phyloP scores from a whole-genome alignment of 2,797 vertebrate genomes.

The Artibeus jamaicensis region DNA sequence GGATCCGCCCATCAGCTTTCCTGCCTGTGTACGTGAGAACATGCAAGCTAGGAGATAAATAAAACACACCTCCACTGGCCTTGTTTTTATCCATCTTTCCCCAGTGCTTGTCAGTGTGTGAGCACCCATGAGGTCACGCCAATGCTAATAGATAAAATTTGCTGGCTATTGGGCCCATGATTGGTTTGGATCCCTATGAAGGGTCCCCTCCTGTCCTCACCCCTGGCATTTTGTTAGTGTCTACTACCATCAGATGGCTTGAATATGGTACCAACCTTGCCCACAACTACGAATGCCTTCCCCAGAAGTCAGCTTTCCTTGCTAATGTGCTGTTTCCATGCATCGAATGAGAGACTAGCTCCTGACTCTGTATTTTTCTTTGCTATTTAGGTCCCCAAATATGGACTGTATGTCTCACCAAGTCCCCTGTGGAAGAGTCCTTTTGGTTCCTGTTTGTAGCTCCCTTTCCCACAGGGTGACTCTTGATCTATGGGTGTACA shows the following conservation, averaged over 20 bases:
- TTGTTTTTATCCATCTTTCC: background rate
- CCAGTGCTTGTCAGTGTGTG: background rate
- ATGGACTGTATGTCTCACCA: background rate
- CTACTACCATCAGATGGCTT: background rate
- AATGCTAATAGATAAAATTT: background rate
- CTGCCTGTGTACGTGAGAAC: background rate
- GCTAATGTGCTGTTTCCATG: rapidly evolving
- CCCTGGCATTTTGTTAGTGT: background rate
- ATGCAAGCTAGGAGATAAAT: background rate
- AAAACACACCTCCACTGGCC: background rate
- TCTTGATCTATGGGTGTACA: background rate
- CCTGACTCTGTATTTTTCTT: background rate
- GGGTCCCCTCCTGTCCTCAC: background rate
- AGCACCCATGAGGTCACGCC: background rate
- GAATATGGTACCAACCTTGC: rapidly evolving
- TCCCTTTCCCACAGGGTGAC: background rate
- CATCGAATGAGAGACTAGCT: background rate
- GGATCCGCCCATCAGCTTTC: background rate
- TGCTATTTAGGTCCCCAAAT: background rate
- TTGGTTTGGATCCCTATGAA: background rate
- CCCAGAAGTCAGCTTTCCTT: background rate
- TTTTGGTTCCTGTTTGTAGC: background rate
- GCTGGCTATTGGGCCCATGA: background rate
- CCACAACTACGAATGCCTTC: rapidly evolving
- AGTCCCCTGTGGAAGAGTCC: background rate